Evolutionary conservation across 2,113 vertebrate species (phyloP), one percentile per base, ranked within the genome.

Genomic region (Calyptomena viridis): DNA sequence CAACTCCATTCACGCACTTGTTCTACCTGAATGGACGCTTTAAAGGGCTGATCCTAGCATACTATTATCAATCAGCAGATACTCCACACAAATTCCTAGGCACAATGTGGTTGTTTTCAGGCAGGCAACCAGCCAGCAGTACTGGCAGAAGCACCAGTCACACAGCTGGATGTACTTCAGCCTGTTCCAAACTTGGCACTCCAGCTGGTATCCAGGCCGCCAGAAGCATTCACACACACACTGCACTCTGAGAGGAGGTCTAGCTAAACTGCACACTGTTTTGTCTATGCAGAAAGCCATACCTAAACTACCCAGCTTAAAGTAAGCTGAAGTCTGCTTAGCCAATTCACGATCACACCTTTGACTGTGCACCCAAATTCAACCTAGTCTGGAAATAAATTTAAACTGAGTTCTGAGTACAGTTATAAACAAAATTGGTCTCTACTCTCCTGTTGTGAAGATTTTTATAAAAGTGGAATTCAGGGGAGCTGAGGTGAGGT

Each of bases 1-100:
- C 0, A 0, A 23, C 5, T 19, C 50, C 12, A 28, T 3, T 28
- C 13, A 4, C 47, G 28, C 3, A 27, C 35, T 44, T 59, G 0
- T 62, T 87, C 39, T 46, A 23, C 37, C 74, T 7, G 3, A 47
- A 14, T 1, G 1, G 67, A 60, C 58, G 22, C 40, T 40, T 40
- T 40, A 53, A 82, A 69, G 5, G 13, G 68, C 35, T 59, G 68
- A 84, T 11, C 16, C 59, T 19, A 77, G n/a, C 50, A 72, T 35
- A 21, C 21, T 1, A 14, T n/a, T 5, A 55, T 11, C 30, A 31
- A 68, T 8, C 27, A 69, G 59, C 40, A 83, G 8, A 21, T 6
- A 63, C 11, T 14, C 56, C 30, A 24, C 20, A 44, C 28, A 30
- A 20, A 63, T 19, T 67, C 35, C 50, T 15, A 28, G 69, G 52